These are phyloP conservation scores for Sebastes vulpes DNA, from an alignment of 2,797 vertebrate genomes.

Conservation along the genomic window DNA sequence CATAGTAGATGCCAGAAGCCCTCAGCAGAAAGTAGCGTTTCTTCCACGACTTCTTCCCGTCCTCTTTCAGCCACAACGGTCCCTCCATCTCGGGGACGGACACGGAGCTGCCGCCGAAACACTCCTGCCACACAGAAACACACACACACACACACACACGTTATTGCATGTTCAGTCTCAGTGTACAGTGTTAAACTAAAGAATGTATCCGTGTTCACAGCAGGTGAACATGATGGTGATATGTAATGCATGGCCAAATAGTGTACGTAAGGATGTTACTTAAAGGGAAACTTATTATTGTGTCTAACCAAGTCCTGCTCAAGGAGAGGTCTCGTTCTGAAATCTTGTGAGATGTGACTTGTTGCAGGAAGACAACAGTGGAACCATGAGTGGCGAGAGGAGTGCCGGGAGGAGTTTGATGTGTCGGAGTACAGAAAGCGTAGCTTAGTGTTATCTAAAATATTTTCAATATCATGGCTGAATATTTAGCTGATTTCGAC, in stretches of 20 bases:
- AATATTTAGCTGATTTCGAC: no score
- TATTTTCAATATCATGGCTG: no score
- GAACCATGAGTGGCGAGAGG: no score
- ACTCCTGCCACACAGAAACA: slow-evolving; percentile 87
- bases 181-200: not conserved
- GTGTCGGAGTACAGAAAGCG: no score
- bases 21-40: slow-evolving; percentile 97
- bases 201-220: not conserved
- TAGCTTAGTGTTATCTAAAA: no score
- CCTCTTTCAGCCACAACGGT: slow-evolving; percentile 96
- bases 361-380: no score
- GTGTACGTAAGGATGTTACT: not conserved
- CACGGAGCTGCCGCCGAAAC: slow-evolving; percentile 96
- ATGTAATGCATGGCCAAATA: not conserved
- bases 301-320: not conserved
- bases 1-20: slow-evolving; percentile 97
- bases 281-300: not conserved
- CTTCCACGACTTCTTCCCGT: slow-evolving; percentile 99
- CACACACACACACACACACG: not conserved
- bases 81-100: slow-evolving; percentile 98
- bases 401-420: no score
- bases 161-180: not conserved
- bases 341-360: no score
- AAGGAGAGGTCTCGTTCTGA: accelerated
- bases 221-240: not conserved